phyloP scores from a whole-genome alignment of 1,140 invertebrate genomes.

The Drosophila lowei region DNA sequence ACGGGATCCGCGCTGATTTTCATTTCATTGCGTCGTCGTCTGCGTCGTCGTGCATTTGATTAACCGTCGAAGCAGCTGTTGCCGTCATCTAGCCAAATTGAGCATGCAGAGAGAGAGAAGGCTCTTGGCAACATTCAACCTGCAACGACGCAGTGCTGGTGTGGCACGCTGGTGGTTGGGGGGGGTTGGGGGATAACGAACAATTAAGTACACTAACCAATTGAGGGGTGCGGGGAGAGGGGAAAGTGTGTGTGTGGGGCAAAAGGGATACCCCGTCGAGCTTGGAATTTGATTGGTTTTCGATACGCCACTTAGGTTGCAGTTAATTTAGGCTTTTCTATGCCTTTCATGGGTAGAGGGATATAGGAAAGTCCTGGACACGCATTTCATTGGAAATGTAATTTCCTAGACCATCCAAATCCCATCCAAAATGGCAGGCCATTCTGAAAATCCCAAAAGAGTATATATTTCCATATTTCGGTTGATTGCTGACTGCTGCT shows the following conservation, averaged over 20 bases:
- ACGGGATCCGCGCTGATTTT: conserved; percentile 58
- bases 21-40: conserved; percentile 61
- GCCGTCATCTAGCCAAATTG: conserved; percentile 50
- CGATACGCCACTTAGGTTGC: too few species aligned
- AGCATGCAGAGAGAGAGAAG: conserved; percentile 20
- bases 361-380: too few species aligned
- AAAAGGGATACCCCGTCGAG: background rate
- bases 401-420: too few species aligned
- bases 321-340: too few species aligned
- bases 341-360: too few species aligned
- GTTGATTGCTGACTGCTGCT: background rate
- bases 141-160: background rate
- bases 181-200: conserved; percentile 14
- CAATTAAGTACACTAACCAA: conserved; percentile 46
- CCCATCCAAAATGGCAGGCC: background rate
- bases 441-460: background rate
- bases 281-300: conserved; percentile 14
- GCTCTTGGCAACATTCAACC: conserved; percentile 21
- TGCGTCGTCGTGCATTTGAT: conserved; percentile 60
- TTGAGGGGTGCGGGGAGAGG: conserved; percentile 8
- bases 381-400: too few species aligned
- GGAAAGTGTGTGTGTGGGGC: conserved; percentile 16
- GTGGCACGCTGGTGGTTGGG: too few species aligned
- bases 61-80: conserved; percentile 68
- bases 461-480: conserved; percentile 1